Evolutionary conservation across 2,113 vertebrate genomes (phyloP), one percentile per base, ranked within the genome.

Genomic region (Psophia crepitans): DNA sequence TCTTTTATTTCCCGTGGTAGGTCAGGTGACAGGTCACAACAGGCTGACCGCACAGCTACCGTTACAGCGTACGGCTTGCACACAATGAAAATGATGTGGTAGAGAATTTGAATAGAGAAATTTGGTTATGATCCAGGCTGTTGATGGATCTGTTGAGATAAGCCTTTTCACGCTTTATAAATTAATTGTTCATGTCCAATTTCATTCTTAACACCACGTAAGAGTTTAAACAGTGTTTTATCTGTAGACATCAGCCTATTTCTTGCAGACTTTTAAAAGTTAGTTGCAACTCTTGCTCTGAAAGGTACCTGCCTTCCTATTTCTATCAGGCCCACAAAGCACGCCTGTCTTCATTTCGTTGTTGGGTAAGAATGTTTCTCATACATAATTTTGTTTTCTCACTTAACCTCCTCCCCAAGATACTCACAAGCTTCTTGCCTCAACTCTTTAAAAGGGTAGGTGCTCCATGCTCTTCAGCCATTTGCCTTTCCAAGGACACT

Each of bases 101-200:
- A 39, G 18, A n/a, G 70, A 64, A 91, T 87, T 89, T 95, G 92
- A 96, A 90, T 74, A 76, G 37, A 88, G 75, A 80, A 39, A 70
- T 81, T 84, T 84, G 88, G 79, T 86, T 88, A 88, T 4, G 21
- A 39, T 86, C 82, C 93, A 94, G 75, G 60, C 75, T 86, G 69
- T 3, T 78, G 87, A 43, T 68, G 33, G 92, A 66, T 17, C 64
- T 74, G 48, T 22, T 60, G 63, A 90, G 79, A 77, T 90, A 73
- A 90, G 88, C 32, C 56, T 84, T 81, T 81, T 70, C 90, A 73
- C 1, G 0, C 32, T 88, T 82, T 30, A 19, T 70, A 95, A 96
- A 83, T n/a, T 8, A 93, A 79, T 57, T 14, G 20, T 30, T 88
- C n/a, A 10, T 17, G 41, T 54, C 53, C 39, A 74, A n/a, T 32